Evolutionary conservation across 35 echinoderm and acorn worm species (phyloP).

Genomic region (Heliocidaris erythrogramma): DNA sequence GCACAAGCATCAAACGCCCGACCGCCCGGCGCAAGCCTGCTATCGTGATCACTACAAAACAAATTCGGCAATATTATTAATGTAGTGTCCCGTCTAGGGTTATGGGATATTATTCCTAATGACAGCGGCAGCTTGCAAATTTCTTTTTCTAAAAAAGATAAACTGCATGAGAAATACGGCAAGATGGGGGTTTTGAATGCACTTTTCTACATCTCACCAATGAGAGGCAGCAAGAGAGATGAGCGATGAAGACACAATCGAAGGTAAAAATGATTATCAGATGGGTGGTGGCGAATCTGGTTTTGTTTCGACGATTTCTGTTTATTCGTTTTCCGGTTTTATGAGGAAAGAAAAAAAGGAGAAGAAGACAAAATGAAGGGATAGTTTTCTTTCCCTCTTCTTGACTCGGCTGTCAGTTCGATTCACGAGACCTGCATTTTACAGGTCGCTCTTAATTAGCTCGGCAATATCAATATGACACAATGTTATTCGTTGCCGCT

Average conservation of each 20-base stretch:
- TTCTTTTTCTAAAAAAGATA: neutral
- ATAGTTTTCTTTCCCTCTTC: neutral
- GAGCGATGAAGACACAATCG: neutral
- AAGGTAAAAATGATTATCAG: neutral
- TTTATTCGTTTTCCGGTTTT: neutral
- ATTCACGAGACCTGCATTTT: neutral
- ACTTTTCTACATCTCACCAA: neutral
- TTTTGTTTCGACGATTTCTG: slow-evolving; percentile 17
- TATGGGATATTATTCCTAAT: slow-evolving; percentile 34
- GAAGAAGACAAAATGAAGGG: neutral
- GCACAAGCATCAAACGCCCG: slow-evolving; percentile 7
- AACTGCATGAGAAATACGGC: neutral
- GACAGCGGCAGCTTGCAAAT: slow-evolving; percentile 32
- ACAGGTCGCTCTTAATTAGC: neutral
- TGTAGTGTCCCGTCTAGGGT: slow-evolving; percentile 28
- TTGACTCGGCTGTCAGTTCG: neutral
- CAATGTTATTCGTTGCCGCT: neutral
- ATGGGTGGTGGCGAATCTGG: neutral
- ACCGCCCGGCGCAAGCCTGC: neutral
- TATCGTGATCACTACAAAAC: slow-evolving; percentile 23
- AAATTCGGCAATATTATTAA: slow-evolving; percentile 45
- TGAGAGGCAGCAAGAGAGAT: neutral
- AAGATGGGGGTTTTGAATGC: neutral
- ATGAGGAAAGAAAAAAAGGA: neutral
- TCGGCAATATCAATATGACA: neutral